phyloP scores from a whole-genome alignment of 1,140 invertebrate genomes.

The Halotydeus destructor region DNA sequence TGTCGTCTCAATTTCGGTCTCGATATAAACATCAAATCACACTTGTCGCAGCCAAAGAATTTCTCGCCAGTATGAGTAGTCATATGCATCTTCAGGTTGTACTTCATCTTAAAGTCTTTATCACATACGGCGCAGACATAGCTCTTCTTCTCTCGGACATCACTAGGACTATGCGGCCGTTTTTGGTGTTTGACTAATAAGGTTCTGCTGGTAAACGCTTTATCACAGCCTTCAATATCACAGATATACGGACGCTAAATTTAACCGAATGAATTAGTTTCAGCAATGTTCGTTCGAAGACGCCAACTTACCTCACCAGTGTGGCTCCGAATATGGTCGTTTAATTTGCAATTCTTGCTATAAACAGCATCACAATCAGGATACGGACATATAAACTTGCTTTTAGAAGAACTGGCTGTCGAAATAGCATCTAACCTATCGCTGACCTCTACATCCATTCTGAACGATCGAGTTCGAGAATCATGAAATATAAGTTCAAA shows the following conservation, averaged over 20 bases:
- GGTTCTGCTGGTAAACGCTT: neutral
- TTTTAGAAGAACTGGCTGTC: no score
- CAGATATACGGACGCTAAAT: neutral
- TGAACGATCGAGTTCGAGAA: no score
- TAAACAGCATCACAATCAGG: neutral
- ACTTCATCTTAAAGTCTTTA: conserved; percentile 14
- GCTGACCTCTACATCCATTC: no score
- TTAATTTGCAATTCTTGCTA: neutral
- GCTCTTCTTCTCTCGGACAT: neutral
- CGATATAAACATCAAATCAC: conserved; percentile 20
- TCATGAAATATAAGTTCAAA: no score
- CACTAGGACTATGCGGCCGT: neutral
- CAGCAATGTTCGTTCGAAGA: no score
- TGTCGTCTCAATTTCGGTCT: conserved; percentile 4
- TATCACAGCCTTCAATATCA: neutral
- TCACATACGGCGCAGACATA: conserved; percentile 15
- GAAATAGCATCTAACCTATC: no score
- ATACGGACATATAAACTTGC: neutral
- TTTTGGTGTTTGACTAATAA: neutral
- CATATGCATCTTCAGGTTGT: conserved; percentile 8
- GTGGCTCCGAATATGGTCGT: neutral
- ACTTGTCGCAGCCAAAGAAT: conserved; percentile 27
- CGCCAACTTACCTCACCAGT: neutral
- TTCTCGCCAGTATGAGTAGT: conserved; percentile 21
- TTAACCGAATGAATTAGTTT: neutral